Base-by-base conservation (phyloP, 2,888 invertebrate genomes). In the Scaptomyza parva region DNA sequence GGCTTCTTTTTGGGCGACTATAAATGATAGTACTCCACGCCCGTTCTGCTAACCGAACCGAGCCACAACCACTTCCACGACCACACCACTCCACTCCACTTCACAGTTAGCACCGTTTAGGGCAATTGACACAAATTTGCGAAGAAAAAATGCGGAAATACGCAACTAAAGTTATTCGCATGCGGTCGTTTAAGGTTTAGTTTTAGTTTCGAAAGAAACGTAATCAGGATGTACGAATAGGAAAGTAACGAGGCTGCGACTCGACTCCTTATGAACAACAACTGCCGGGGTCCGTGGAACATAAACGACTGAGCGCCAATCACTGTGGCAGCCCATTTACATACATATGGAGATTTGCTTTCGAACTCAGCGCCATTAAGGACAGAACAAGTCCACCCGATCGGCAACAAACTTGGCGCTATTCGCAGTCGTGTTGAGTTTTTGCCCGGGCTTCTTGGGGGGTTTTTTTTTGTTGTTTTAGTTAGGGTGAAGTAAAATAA, bases 71-170 rank as follows among this genome's bases (percentile, higher is more conserved):
- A 65, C 52, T 51, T 24, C 35, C n/a, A n/a, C n/a, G n/a, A n/a
- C n/a, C n/a, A n/a, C n/a, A n/a, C n/a, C n/a, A n/a, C n/a, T n/a
- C n/a, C 65, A 62, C 61, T 20, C 40, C 43, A 68, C 73, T 58
- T 44, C 55, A 58, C 43, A 33, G 30, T 41, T 35, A 26, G 35
- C 61, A 57, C 57, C 20, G 73, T 22, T 47, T 37, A 2, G 22
- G 86, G 73, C 88, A 88, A 88, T 88, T 82, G 82, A 88, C 82
- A 82, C 82, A 86, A 86, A 83, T 82, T 86, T 65, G 74, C 88
- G 17, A 37, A 51, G 17, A 37, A 51, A 69, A 65, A 82, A 82
- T 87, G 82, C 86, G 88, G 72, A 82, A 88, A 79, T 68, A 86
- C 82, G 86, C 86, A 83, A 78, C 64, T 51, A 71, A 81, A 50